Conservation (phyloP, 2,113 vertebrate genomes). For the Gobio gobio region DNA sequence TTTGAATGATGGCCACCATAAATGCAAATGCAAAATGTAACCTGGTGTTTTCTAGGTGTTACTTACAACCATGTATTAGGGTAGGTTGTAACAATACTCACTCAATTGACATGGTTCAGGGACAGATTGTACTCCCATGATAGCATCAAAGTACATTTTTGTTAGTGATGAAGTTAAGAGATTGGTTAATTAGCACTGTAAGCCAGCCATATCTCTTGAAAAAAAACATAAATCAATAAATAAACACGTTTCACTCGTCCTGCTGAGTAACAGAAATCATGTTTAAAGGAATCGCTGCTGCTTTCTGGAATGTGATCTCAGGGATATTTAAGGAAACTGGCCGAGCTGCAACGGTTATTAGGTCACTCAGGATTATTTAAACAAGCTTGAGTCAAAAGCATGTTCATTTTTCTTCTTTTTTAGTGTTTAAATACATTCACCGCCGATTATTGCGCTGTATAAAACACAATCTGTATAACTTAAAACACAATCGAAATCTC, state of each 20-base stretch:
- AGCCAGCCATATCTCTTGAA: not conserved
- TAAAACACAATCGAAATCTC: not conserved
- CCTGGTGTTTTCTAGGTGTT: not conserved
- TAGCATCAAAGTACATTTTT: not conserved
- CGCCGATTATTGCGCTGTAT: not conserved
- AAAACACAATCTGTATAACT: slow-evolving; percentile 1
- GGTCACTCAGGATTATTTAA: slow-evolving; percentile 4
- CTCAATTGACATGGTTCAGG: not conserved
- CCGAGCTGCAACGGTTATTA: slow-evolving; percentile 26
- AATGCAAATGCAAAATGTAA: not conserved
- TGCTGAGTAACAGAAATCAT: slow-evolving; percentile 14
- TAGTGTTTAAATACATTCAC: not conserved
- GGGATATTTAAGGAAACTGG: slow-evolving; percentile 83
- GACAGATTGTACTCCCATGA: not conserved
- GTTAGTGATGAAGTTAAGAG: not conserved
- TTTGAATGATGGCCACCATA: not conserved
- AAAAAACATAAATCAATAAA: not conserved
- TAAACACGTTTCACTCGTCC: not conserved
- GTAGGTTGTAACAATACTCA: not conserved
- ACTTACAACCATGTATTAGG: not conserved
- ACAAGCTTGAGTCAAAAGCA: too few species aligned
- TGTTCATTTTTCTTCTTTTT: too few species aligned
- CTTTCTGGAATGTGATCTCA: slow-evolving; percentile 73
- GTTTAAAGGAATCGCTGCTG: slow-evolving; percentile 64
- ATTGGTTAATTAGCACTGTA: not conserved